Evolutionary conservation across 92 coral and sea anemone genomes (phyloP), one percentile per base, ranked within the genome.

Genomic region (Epizoanthus rinbou): DNA sequence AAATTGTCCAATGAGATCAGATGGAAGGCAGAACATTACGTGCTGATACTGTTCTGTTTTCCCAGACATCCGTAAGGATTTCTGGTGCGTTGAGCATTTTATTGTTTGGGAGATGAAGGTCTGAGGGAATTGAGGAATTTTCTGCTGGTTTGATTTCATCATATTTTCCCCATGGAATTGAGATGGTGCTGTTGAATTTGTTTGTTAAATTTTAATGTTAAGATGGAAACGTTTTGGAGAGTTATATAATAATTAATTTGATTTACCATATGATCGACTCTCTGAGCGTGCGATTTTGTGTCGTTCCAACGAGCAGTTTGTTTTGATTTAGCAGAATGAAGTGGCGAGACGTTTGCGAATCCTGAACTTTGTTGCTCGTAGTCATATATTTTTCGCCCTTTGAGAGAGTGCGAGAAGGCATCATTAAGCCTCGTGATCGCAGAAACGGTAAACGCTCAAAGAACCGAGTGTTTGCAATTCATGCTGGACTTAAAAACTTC

Each of bases 351-450:
- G 19, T 64, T 64, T 10, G 69, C 69, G 0, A 64, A 64, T 64
- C 69, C 69, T 64, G 69, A 64, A 64, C 69, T 64, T 64, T 64
- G 4, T 60, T 60, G 4, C 66, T 60, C 16, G 19, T 60, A 60
- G 66, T 60, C 66, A 60, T 60, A 17, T 17, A 60, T 33, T 39
- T 24, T 15, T 70, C 75, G 75, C 75, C 75, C 75, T 70, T 70
- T 68, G 73, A 68, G 73, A 68, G 73, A 68, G 73, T 68, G 73
- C 73, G 73, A 68, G 73, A 68, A 68, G 75, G 25, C 75, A 70
- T 70, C 75, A 70, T 70, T 70, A 70, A 70, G 75, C 14, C 75
- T 70, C n/a, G n/a, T n/a, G n/a, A n/a, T n/a, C n/a, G n/a, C n/a
- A n/a, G n/a, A n/a, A n/a, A n/a, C n/a, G n/a, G n/a, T 68, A 8